Conservation (phyloP, 1,140 invertebrate genomes). For the Temnothorax curvispinosus region DNA sequence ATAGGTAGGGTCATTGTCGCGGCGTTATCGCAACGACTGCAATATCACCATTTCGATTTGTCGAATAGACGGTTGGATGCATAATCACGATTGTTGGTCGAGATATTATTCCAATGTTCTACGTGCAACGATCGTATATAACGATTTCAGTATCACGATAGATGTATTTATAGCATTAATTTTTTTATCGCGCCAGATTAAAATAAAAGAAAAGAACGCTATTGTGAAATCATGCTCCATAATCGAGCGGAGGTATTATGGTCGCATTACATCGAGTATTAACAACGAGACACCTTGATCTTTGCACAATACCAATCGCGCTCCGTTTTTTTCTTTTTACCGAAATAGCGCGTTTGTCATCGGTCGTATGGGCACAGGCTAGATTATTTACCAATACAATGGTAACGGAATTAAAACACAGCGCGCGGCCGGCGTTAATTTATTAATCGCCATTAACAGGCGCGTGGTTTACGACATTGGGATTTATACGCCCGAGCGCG, state of each 20-base stretch:
- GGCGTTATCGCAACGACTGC: background rate
- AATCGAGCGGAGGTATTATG: background rate
- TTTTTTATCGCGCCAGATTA: conserved; percentile 18
- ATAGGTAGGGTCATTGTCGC: background rate
- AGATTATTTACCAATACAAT: conserved; percentile 29
- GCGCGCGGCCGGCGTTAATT: conserved; percentile 5
- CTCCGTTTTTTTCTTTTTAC: background rate
- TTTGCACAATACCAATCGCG: conserved; percentile 28
- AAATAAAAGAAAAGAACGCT: background rate
- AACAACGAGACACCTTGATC: conserved; percentile 35
- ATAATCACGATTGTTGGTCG: background rate
- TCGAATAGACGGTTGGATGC: background rate
- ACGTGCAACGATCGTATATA: background rate
- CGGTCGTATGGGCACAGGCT: background rate
- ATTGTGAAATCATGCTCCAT: conserved; percentile 2
- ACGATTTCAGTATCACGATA: background rate
- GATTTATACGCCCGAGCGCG: conserved; percentile 50
- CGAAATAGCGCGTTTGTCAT: background rate
- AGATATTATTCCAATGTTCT: background rate
- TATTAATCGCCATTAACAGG: conserved; percentile 48
- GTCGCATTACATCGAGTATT: conserved; percentile 22
- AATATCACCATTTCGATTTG: background rate
- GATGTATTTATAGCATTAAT: background rate
- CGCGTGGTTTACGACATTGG: conserved; percentile 38
- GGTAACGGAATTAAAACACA: conserved; percentile 21